Evolutionary conservation across 2,113 vertebrate species (phyloP), one percentile per base, ranked within the genome.

Genomic region (Thinocorus orbignyianus): DNA sequence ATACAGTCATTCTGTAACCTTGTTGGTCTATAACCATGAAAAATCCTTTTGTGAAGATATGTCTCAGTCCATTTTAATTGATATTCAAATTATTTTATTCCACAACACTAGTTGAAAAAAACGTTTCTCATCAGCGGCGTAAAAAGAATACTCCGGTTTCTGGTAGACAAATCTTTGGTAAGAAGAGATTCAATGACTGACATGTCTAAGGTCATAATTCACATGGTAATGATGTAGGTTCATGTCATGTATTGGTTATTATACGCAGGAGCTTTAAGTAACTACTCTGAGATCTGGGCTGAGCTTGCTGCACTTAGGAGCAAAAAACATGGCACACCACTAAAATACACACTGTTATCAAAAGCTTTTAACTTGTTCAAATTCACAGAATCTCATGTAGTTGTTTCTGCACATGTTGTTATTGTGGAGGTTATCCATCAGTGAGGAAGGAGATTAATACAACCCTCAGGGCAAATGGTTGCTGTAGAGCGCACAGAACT

Each of bases 61-160:
- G 26, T 89, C 44, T 92, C 66, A 33, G 83, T 79, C 92, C 57
- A 49, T 91, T 94, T 81, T 92, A 95, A 72, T 86, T 95, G 52
- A 71, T 61, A 76, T 20, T 91, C 13, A 39, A 5, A 91, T 90
- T 88, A 64, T 82, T 93, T 93, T 64, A n/a, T 78, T 90, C 65
- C 62, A 86, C 65, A 84, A 46, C 30, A 28, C n/a, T 69, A 33
- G n/a, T 69, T 89, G 65, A 69, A 92, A 65, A 44, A 88, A 39
- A n/a, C 18, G 6, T 84, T 5, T 86, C 72, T 94, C 65, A 48
- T 65, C 69, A 70, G 4, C 49, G 54, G 13, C 66, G 23, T 81
- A 39, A 78, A 91, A 76, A 79, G 57, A 90, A 68, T 81, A 64
- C 33, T 92, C 22, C 70, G 81, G n/a, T 17, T 91, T 93, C 61